Evolutionary conservation across 2,797 vertebrate genomes (phyloP).

Genomic region (Acanthopagrus latus): DNA sequence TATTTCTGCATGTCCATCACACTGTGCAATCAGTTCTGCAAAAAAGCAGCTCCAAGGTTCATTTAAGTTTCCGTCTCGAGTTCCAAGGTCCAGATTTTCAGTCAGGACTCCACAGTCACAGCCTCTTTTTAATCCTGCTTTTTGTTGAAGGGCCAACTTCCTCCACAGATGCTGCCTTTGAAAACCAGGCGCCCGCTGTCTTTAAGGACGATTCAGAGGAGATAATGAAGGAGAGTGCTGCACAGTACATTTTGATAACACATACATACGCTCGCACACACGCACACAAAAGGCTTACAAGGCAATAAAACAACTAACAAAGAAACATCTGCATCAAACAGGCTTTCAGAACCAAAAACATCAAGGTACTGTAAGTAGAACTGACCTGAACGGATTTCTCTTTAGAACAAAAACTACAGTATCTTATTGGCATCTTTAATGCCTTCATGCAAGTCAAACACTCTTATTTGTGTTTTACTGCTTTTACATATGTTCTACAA

Average conservation of each 20-base stretch:
- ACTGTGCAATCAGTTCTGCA: conserved; percentile 63
- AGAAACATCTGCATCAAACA: conserved; percentile 49
- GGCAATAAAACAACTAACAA: conserved; percentile 10
- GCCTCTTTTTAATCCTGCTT: conserved; percentile 36
- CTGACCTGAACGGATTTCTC: conserved; percentile 52
- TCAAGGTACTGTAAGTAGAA: conserved; percentile 48
- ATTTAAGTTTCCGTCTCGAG: conserved; percentile 33
- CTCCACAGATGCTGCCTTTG: conserved; percentile 19
- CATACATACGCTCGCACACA: conserved; percentile 51
- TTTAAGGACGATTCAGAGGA: conserved; percentile 42
- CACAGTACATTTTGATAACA: conserved; percentile 56
- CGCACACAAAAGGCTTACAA: conserved; percentile 51
- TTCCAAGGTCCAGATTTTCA: conserved; percentile 45
- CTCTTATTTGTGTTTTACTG: conserved; percentile 39
- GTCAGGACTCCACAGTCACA: conserved; percentile 38
- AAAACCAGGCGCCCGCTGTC: conserved; percentile 22
- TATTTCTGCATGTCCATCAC: conserved; percentile 62
- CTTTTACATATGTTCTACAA: conserved; percentile 41
- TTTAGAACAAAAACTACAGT: conserved; percentile 54
- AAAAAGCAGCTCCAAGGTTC: conserved; percentile 54
- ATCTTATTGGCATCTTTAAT: conserved; percentile 40
- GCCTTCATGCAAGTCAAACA: conserved; percentile 75
- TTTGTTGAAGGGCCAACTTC: conserved; percentile 34
- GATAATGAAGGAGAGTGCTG: conserved; percentile 49
- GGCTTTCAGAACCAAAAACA: conserved; percentile 57